Evolutionary conservation across 2,888 invertebrate species (phyloP).

Genomic region (Gastracanthus pulcherrimus): DNA sequence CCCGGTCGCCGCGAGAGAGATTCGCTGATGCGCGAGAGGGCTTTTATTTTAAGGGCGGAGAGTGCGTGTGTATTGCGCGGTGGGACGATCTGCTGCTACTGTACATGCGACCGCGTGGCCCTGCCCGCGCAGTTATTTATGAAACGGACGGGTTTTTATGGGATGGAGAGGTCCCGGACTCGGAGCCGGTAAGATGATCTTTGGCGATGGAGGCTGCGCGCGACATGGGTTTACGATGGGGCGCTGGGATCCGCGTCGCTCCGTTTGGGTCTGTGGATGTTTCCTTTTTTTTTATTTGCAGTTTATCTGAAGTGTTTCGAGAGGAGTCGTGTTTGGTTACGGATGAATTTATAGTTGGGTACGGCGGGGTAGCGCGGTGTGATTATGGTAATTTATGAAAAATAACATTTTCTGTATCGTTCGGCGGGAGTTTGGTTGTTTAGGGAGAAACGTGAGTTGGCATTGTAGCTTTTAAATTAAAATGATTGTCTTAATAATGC

Average conservation of each 20-base stretch:
- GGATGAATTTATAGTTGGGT: neutral
- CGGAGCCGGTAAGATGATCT: conserved; percentile 25
- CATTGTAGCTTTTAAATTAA: too few species aligned
- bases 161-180: neutral
- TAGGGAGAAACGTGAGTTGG: too few species aligned
- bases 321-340: neutral
- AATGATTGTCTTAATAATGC: too few species aligned
- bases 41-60: conserved; percentile 53
- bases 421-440: too few species aligned
- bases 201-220: conserved; percentile 34
- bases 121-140: conserved; percentile 32
- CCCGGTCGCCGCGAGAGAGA: conserved; percentile 22
- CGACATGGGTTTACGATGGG: too few species aligned
- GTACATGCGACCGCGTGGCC: neutral
- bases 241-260: too few species aligned
- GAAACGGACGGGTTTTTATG: conserved; percentile 41
- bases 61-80: neutral
- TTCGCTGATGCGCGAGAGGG: conserved; percentile 44
- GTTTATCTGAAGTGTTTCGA: too few species aligned
- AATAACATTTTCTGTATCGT: neutral
- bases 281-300: too few species aligned
- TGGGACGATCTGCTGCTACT: too few species aligned
- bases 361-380: neutral
- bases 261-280: too few species aligned
- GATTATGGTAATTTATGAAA: conserved; percentile 3